Evolutionary conservation across 2,797 vertebrate genomes (phyloP), one percentile per base, ranked within the genome.

Genomic region (Melanotaenia nigrans): DNA sequence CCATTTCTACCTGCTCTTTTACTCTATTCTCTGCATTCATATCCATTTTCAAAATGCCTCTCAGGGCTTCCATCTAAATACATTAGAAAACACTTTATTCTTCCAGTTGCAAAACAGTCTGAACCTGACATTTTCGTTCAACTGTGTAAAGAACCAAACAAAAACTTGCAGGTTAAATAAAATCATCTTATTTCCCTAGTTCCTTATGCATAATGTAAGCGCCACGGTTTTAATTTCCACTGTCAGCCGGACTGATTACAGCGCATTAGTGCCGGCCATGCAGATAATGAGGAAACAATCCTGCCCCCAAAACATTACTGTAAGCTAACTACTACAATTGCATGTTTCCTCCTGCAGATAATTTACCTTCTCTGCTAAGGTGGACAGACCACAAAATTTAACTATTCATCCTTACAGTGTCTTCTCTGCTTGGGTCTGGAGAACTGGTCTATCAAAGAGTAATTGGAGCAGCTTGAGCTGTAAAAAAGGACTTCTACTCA

Each of bases 261-360:
- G 51, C 65, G 69, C 68, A 77, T 87, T 75, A 71, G 74, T 61
- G 54, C 35, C 35, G 35, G 58, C 61, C 85, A 78, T 62, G 81
- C 82, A 85, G 73, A 88, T 85, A 86, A 87, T 81, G 71, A 75
- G 75, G 76, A 86, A 85, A 82, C 82, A 87, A 85, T 81, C 62
- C 53, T 10, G 14, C 64, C 60, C 32, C 61, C 4, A 35, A 58
- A 72, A 61, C 60, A 68, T 79, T 57, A 81, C 54, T 28, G 54
- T 55, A 16, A 74, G 47, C 60, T 75, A 64, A 83, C 71, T 25
- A 38, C 58, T 25, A 38, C 33, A 84, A 78, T 33, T 65, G 32
- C 36, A 45, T 53, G 10, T 18, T 38, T 81, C 49, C 64, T 75
- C 69, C 62, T 47, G 30, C 61, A 61, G 72, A 82, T 65, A 67